Evolutionary conservation across 2,888 invertebrate genomes (phyloP).

Genomic region (Anorthoa munda): DNA sequence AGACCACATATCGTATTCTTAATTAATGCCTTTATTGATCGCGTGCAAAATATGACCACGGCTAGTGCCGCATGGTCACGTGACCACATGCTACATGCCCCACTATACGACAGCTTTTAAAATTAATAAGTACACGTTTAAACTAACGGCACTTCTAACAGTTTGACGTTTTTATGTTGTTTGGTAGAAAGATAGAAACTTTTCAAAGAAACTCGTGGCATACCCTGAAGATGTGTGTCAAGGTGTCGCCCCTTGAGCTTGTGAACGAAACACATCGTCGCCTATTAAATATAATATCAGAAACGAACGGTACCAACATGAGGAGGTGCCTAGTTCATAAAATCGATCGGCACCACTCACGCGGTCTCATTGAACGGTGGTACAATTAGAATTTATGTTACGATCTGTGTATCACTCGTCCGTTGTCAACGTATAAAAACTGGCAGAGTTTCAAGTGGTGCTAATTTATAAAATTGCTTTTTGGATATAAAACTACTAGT

Average conservation of each 20-base stretch:
- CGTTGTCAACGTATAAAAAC: constrained; percentile 62
- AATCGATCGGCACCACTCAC: constrained; percentile 64
- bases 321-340: constrained; percentile 52
- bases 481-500: constrained; percentile 27
- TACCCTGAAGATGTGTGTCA: constrained; percentile 18
- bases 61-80: constrained; percentile 51
- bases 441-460: constrained; percentile 43
- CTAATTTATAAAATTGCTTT: constrained; percentile 42
- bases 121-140: constrained; percentile 7
- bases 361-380: constrained; percentile 58
- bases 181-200: background rate
- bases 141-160: constrained; percentile 7
- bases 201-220: background rate
- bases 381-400: constrained; percentile 69
- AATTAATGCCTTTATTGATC: constrained; percentile 80
- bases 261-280: constrained; percentile 29
- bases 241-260: constrained; percentile 29
- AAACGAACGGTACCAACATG: constrained; percentile 32
- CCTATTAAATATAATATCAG: constrained; percentile 43
- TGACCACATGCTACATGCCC: constrained; percentile 42
- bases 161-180: background rate
- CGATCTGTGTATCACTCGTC: constrained; percentile 50
- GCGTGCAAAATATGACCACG: constrained; percentile 67
- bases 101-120: constrained; percentile 7
- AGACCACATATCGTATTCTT: constrained; percentile 70